phyloP scores from a whole-genome alignment of 2,888 invertebrate species.

The Dendrolimus houi region DNA sequence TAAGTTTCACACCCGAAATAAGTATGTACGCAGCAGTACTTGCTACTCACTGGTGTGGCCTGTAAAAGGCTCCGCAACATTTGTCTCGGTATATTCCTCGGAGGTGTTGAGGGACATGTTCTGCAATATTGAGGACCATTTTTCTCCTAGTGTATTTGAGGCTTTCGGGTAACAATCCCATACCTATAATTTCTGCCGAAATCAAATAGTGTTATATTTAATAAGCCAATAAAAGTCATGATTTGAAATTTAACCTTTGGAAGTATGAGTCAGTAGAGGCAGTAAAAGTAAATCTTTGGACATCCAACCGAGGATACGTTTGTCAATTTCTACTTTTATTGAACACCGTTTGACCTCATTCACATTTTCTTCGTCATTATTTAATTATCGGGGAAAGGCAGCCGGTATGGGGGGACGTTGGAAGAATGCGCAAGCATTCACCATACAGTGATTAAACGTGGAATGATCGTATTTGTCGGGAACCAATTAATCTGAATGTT shows the following conservation, averaged over 20 bases:
- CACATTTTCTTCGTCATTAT: neutral
- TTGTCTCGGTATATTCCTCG: no score
- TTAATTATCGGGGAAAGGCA: neutral
- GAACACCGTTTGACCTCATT: neutral
- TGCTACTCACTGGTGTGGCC: no score
- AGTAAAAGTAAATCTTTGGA: neutral
- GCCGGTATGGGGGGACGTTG: neutral
- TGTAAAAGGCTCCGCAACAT: no score
- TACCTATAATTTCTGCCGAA: neutral
- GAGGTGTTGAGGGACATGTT: no score
- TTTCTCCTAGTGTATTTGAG: no score
- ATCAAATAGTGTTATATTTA: neutral
- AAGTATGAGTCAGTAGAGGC: neutral
- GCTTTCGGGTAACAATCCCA: no score
- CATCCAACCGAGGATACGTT: neutral
- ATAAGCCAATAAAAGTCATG: no score
- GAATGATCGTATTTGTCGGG: neutral
- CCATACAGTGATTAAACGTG: neutral
- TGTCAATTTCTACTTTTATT: no score
- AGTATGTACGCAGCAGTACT: no score
- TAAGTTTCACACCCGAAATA: no score
- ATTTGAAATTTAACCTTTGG: no score
- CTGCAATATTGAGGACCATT: no score
- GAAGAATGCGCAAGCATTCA: neutral
- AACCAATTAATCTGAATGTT: neutral